phyloP scores from a whole-genome alignment of 2,888 invertebrate species.

The Eulithis testata region DNA sequence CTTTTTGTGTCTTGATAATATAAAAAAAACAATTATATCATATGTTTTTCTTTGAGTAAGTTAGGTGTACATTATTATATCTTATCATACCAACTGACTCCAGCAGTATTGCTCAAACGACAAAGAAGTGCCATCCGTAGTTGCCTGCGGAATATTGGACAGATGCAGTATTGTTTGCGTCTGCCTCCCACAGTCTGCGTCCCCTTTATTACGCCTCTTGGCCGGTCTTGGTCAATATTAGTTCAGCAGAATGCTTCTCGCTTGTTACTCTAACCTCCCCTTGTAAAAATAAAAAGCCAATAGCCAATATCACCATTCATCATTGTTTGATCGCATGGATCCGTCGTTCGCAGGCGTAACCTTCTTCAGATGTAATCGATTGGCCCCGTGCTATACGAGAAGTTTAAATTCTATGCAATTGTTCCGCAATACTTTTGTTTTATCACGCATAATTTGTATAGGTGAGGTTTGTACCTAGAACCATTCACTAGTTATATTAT shows the following conservation, averaged over 20 bases:
- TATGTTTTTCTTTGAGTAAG: too few species aligned
- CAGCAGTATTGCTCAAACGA: conserved; percentile 4
- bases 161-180: conserved; percentile 52
- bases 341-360: conserved; percentile 36
- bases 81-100: not conserved
- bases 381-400: conserved; percentile 37
- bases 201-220: conserved; percentile 53
- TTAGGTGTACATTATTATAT: too few species aligned
- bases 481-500: too few species aligned
- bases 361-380: conserved; percentile 47
- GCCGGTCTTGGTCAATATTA: conserved; percentile 55
- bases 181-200: conserved; percentile 42
- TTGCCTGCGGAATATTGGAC: conserved; percentile 44
- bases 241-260: conserved; percentile 40
- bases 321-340: conserved; percentile 38
- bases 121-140: conserved; percentile 5
- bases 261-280: conserved; percentile 43
- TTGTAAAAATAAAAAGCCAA: conserved; percentile 39
- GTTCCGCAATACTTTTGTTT: conserved; percentile 23
- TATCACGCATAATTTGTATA: not conserved
- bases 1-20: too few species aligned
- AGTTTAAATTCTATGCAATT: conserved; percentile 26
- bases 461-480: too few species aligned
- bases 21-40: too few species aligned
- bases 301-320: conserved; percentile 38